Evolutionary conservation across 2,797 vertebrate species (phyloP).

Genomic region (Sebastes itinus): DNA sequence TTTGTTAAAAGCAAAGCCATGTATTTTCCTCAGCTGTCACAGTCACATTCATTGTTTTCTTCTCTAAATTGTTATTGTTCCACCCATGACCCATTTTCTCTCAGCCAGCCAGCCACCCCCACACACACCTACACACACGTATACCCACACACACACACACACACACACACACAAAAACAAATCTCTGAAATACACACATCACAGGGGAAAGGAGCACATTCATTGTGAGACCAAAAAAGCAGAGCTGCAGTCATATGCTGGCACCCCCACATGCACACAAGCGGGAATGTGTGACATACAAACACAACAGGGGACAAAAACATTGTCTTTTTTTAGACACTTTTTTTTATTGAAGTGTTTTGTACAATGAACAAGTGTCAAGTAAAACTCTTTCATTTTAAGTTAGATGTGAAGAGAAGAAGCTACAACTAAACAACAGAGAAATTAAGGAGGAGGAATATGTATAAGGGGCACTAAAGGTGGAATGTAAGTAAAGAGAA

Average conservation of each 20-base stretch:
- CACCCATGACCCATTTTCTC: constrained; percentile 64
- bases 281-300: constrained; percentile 28
- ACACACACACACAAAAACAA: constrained; percentile 15
- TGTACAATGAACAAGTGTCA: constrained; percentile 37
- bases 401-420: constrained; percentile 1
- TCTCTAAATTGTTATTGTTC: constrained; percentile 61
- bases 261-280: constrained; percentile 24
- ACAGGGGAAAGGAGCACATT: constrained; percentile 23
- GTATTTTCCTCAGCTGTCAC: constrained; percentile 55
- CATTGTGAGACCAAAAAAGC: constrained; percentile 25
- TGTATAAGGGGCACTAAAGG: background rate
- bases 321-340: constrained; percentile 22
- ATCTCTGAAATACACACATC: constrained; percentile 46
- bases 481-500: background rate
- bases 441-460: background rate
- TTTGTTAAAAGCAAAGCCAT: constrained; percentile 53
- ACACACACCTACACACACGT: constrained; percentile 27
- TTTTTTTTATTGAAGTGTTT: constrained; percentile 30
- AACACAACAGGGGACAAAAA: constrained; percentile 35
- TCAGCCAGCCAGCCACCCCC: constrained; percentile 37
- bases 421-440: background rate
- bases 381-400: constrained; percentile 21
- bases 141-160: background rate
- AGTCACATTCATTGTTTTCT: constrained; percentile 54
- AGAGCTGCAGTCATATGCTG: constrained; percentile 30